Base-by-base conservation (phyloP, 2,113 vertebrate genomes). In the Miniopterus natalensis region DNA sequence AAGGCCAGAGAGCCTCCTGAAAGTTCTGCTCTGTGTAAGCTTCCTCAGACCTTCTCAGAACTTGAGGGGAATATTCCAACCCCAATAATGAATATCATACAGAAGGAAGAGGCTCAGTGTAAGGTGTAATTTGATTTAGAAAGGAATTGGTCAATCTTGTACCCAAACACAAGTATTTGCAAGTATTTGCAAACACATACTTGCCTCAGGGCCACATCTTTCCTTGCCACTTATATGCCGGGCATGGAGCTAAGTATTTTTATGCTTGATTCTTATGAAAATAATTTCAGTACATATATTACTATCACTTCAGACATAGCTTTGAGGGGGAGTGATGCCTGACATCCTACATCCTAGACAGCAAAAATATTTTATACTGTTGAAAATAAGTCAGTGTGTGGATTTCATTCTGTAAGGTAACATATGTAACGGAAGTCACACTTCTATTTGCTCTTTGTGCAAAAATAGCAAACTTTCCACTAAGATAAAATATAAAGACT, bases 341-440 rank as follows among this genome's bases (percentile, higher is more conserved):
- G 73, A 94, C 20, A 90, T 55, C 31, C 40, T 31, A 75, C 18
- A n/a, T 68, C 65, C 57, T 84, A 71, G 31, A 90, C 36, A 47
- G 40, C 31, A 92, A 84, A 93, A 90, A 57, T 15, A 27, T 65
- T 75, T 90, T 63, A 88, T 92, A 78, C 49, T 11, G 3, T 88
- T 90, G 71, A 51, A 90, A 96, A 94, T 55, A 92, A 94, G 40
- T 27, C 27, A 89, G 10, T 27, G 51, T 70, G 12, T 92, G 40
- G 31, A 77, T 75, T 88, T 87, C 78, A 45, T 36, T 36, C 70
- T 65, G 40, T 36, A 73, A 83, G 47, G 4, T 40, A 75, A 42
- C n/a, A 17, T 89, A 61, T 23, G 4, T 47, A 65, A 40, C 5
- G 12, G 61, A 57, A 95, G 27, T 59, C 45, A 80, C 8, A 25